Evolutionary conservation across 2,888 invertebrate species (phyloP), one percentile per base, ranked within the genome.

Genomic region (Melieria omissa): DNA sequence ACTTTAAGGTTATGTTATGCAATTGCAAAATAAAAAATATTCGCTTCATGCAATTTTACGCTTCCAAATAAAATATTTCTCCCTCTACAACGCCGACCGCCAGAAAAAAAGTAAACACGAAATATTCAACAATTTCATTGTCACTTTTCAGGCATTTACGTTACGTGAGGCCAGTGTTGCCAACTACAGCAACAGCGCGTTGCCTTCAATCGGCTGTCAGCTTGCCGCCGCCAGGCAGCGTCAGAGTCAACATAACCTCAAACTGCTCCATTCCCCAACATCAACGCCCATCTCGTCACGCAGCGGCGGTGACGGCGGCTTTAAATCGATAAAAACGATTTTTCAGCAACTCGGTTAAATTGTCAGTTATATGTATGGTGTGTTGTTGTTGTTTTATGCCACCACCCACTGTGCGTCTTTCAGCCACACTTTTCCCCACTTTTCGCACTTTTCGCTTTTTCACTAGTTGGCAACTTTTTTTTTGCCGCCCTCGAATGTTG

Each of bases 311-410:
- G 14, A 9, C 6, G 46, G 9, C 42, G 9, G n/a, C 79, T 80
- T 82, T 80, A 81, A 82, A 81, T 82, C 81, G 81, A 82, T 81
- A 82, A 81, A 80, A 80, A 81, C 76, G 76, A 82, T 82, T 81
- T 81, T 81, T 81, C 79, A 82, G 73, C 76, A 78, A 76, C 76
- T 76, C 77, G 80, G 79, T 82, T 81, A 82, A 82, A 82, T 80
- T 81, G 52, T 5, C 45, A 49, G 68, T 61, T 44, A 7, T 66
- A n/a, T 66, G 55, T 64, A 58, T 8, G 47, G 16, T 12, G n/a
- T 61, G 42, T 57, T 46, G 14, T 55, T 63, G 44, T 14, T 29
- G 12, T 55, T 44, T 44, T 8, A 5, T 29, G 29, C 29, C 29
- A 3, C 29, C 29, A 1, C 29, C 29, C 29, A 29, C 29, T 29